Evolutionary conservation across 2,888 invertebrate genomes (phyloP), one percentile per base, ranked within the genome.

Genomic region (Catocala nupta): DNA sequence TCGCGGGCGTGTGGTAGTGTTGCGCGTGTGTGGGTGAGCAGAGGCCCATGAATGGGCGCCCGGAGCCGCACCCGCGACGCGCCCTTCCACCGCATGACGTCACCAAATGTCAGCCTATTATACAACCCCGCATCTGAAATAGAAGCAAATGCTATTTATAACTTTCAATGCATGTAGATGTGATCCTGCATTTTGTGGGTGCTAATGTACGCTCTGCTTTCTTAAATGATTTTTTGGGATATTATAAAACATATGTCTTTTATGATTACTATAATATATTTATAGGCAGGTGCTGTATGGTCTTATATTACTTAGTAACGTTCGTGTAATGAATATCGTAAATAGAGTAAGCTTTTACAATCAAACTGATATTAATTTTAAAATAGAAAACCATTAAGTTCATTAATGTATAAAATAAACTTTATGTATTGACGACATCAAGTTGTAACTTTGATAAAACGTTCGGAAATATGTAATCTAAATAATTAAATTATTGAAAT

Each of bases 31-130:
- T 89, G 90, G 68, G 90, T 81, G 88, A 71, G 71, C 61, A 63
- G 62, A 71, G 77, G 71, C 71, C 79, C 86, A 90, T 92, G 91
- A 92, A 92, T 92, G 92, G 91, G 85, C 83, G 83, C 77, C 78
- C 68, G 73, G 78, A 83, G 88, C 88, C 91, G 85, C 86, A 86
- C 92, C 92, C 92, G 88, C 87, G 89, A 84, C 91, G 88, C 84
- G 90, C 92, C 91, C 81, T 73, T 71, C 63, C 51, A 59, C 63
- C 68, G 81, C 76, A 79, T 90, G 91, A 93, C 92, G 93, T 93
- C 92, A 93, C 85, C 56, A 56, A 68, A 72, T 70, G 67, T 74
- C 84, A 84, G 83, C 87, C 86, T 75, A 85, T 91, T 90, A 92
- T 92, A 91, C 90, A 91, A 90, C 80, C 78, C 74, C 73, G 80